These are phyloP conservation scores for Egretta garzetta DNA, from an alignment of 2,113 vertebrate genomes.

Conservation along the genomic window DNA sequence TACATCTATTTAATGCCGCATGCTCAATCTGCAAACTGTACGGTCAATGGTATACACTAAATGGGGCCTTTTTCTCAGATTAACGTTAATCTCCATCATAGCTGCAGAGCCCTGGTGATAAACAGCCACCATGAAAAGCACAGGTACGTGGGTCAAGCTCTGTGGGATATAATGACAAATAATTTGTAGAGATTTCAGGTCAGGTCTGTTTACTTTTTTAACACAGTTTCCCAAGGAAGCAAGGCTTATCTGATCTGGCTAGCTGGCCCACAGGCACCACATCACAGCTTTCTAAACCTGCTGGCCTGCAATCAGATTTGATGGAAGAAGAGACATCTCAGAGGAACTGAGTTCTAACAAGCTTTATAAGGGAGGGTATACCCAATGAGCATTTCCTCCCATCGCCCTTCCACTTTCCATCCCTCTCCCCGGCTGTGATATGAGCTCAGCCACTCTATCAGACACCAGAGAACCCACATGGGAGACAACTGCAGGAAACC, in stretches of 20 bases:
- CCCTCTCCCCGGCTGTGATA: neutral
- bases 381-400: neutral
- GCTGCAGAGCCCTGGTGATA: neutral
- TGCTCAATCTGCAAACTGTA: neutral
- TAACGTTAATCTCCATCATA: neutral
- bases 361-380: neutral
- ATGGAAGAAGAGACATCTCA: neutral
- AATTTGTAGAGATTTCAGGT: neutral
- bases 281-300: neutral
- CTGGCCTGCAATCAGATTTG: neutral
- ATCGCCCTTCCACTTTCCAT: neutral
- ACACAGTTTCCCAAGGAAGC: neutral
- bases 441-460: neutral
- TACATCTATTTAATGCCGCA: neutral
- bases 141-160: neutral
- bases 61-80: neutral
- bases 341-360: neutral
- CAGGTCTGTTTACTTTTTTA: neutral
- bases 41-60: neutral
- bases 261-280: neutral
- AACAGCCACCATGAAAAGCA: neutral
- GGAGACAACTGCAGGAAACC: fast-evolving
- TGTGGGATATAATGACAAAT: neutral
- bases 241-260: neutral
- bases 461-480: neutral